These are phyloP conservation scores for Sebastes dallii DNA, from an alignment of 2,797 vertebrate genomes.

Conservation along the genomic window DNA sequence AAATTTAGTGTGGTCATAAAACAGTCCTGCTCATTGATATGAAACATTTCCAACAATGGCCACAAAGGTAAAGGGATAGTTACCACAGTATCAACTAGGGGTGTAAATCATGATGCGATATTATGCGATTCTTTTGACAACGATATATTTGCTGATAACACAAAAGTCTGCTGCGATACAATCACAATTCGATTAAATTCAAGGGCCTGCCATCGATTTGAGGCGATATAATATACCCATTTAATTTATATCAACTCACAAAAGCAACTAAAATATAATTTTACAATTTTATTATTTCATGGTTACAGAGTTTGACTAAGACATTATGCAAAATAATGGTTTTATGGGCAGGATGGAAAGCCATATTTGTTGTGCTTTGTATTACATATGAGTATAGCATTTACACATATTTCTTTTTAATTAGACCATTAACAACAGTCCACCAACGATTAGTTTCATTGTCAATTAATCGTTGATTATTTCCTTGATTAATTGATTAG, in stretches of 20 bases:
- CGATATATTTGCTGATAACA: no score
- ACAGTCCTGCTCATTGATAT: neutral
- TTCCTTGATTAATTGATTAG: no score
- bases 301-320: constrained; percentile 29
- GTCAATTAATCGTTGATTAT: no score
- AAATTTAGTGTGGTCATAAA: neutral
- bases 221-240: no score
- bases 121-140: no score
- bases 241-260: no score
- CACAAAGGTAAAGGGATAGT: neutral
- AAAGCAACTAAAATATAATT: no score
- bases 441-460: neutral
- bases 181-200: no score
- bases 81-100: neutral
- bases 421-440: neutral
- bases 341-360: neutral
- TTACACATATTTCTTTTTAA: neutral
- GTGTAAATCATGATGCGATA: no score
- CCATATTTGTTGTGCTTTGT: neutral
- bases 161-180: no score
- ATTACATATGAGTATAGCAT: neutral
- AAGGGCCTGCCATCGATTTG: no score
- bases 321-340: constrained; percentile 20
- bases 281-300: neutral
- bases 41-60: neutral